Percentiles rank a stretch among this genome's conserved stretches.
Conservation (phyloP, 2,797 vertebrate species). For the Garrulus glandarius region DNA sequence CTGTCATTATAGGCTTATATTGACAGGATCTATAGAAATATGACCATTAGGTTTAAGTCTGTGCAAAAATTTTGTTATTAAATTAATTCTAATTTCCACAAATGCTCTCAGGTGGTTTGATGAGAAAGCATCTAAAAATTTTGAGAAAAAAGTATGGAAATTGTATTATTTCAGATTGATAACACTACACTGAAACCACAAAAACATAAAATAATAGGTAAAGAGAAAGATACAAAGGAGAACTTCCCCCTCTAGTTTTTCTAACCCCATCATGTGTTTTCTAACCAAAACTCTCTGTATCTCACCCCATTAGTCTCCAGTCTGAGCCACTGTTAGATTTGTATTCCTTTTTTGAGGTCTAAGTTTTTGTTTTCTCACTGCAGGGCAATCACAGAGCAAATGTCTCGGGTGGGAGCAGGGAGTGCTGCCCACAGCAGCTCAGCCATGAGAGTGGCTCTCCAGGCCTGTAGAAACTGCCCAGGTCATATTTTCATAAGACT, state of each 20-base stretch:
- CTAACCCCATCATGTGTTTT: not conserved
- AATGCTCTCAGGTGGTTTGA: not conserved
- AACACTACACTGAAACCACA: too few species aligned
- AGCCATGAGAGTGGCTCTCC: accelerated
- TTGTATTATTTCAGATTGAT: not conserved
- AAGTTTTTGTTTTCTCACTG: not conserved
- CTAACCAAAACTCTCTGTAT: not conserved
- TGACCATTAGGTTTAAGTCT: not conserved
- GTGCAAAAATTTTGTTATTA: not conserved
- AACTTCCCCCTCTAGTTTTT: not conserved
- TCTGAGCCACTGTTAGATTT: not conserved
- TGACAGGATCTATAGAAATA: not conserved
- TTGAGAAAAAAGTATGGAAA: not conserved
- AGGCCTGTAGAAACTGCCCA: not conserved
- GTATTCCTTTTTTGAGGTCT: not conserved
- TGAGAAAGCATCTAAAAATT: not conserved
- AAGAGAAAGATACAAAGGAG: not conserved
- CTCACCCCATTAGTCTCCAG: not conserved
- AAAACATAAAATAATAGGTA: not conserved
- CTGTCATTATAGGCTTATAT: not conserved
- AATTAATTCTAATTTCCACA: not conserved
- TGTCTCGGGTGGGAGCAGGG: not conserved
- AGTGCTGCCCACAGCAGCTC: not conserved
- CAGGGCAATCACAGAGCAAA: not conserved
- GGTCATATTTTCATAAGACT: not conserved